phyloP scores from a whole-genome alignment of 1,140 invertebrate genomes.

The Caenorhabditis brenneri region DNA sequence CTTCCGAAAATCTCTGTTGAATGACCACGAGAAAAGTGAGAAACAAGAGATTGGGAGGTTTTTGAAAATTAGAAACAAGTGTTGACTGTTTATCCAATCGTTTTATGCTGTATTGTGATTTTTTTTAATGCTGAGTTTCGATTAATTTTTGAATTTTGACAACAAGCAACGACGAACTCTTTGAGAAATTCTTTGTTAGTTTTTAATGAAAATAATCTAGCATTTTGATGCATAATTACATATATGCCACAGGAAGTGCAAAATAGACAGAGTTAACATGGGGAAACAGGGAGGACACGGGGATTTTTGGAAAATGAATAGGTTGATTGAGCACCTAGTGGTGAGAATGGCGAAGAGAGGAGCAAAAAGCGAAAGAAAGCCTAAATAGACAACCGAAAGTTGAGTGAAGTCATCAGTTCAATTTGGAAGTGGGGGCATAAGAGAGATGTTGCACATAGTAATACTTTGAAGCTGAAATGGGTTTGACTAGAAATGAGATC shows the following conservation, averaged over 20 bases:
- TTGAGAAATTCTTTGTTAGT: conserved; percentile 5
- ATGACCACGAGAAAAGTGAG: not conserved
- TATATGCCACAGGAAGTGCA: not conserved
- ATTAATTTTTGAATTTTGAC: no score
- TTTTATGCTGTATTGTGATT: not conserved
- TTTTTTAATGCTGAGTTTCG: not conserved
- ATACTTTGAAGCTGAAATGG: conserved; percentile 41
- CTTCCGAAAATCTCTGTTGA: conserved; percentile 11
- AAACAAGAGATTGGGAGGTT: not conserved
- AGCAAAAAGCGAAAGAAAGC: conserved; percentile 4
- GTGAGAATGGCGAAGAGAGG: not conserved
- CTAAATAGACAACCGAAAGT: not conserved
- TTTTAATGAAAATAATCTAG: not conserved
- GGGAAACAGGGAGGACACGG: not conserved
- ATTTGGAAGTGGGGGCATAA: not conserved
- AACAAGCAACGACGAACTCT: no score
- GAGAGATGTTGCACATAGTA: not conserved
- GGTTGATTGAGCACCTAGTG: not conserved
- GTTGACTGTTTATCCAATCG: not conserved
- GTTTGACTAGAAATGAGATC: conserved; percentile 16
- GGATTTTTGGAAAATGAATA: conserved; percentile 13
- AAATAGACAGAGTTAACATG: not conserved
- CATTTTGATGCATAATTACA: conserved; percentile 13
- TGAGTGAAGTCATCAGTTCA: not conserved
- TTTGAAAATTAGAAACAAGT: conserved; percentile 13